Base-by-base conservation (phyloP, 2,888 invertebrate species). In the Cheilosia soror region DNA sequence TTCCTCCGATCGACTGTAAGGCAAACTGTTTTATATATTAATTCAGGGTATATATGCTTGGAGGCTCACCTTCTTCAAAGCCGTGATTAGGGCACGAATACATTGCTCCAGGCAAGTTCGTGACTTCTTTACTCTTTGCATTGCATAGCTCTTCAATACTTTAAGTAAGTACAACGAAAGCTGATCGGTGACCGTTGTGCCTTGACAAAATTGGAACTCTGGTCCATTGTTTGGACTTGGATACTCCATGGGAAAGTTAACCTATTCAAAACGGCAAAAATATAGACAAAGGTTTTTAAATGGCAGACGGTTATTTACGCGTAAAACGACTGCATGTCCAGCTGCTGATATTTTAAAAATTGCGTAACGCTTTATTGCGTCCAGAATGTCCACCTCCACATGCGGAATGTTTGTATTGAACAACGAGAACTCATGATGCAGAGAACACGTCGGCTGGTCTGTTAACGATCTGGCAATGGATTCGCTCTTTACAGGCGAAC, bases 71-170 rank as follows among this genome's bases (percentile, higher is more conserved):
- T 92, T 93, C 91, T 92, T 94, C 92, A 96, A 92, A 11, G 94
- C 94, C 15, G 93, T 92, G 11, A 95, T 95, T 80, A 96, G 92
- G 62, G 95, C 95, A 44, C 96, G 92, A 51, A 98, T 93, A 92
- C 98, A 98, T 58, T 97, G 96, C 90, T 98, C 96, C 68, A 98
- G 92, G 91, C 98, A 98, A 44, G 97, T 96, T 65, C 96, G 95
- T 66, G 97, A 97, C 90, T 96, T 96, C 87, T 95, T 95, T 1
- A 98, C 97, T 89, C 97, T 95, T 88, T 96, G 96, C 89, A 96
- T 94, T 0, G 97, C 97, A 66, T 96, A 95, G 90, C 95, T 95
- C 88, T 96, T 96, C 42, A 98, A 93, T 15, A 96, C 95, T 93
- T 97, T 97, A 62, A 97, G 92, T 66, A 98, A 93, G 90, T 96